A percentile compares a stretch with the other conserved stretches of the same genome.
These are phyloP conservation scores for Crenuchus spilurus DNA, from an alignment of 2,797 vertebrate genomes.

Conservation along the genomic window DNA sequence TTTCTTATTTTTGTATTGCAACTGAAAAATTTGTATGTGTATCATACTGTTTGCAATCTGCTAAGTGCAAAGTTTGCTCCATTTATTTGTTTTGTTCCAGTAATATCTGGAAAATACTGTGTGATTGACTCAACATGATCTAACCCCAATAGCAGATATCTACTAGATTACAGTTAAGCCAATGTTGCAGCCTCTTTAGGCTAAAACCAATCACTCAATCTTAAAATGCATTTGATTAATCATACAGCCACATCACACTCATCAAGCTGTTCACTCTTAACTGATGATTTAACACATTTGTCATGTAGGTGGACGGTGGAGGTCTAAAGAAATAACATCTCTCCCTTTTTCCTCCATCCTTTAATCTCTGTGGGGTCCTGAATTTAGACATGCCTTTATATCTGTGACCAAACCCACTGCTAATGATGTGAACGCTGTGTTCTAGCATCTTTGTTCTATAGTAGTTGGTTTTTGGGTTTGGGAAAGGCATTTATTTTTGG, in stretches of 20 bases:
- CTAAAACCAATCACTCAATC: not conserved
- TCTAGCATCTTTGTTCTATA: not conserved
- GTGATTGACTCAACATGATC: no score
- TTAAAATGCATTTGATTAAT: not conserved
- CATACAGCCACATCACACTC: not conserved
- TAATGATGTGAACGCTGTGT: not conserved
- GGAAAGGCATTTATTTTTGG: not conserved
- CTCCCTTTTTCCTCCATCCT: constrained; percentile 33
- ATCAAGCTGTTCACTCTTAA: not conserved
- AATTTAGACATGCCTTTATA: not conserved
- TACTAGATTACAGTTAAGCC: no score
- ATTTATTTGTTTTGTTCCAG: no score
- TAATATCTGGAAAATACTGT: no score
- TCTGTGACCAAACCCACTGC: not conserved
- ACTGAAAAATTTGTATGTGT: no score
- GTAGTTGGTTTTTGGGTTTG: not conserved
- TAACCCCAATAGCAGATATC: no score
- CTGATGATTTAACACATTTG: not conserved
- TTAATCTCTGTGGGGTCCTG: not conserved
- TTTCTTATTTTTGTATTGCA: no score
- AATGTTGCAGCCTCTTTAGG: not conserved
- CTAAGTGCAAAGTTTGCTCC: no score
- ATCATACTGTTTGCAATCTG: no score
- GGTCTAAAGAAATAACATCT: constrained; percentile 5
- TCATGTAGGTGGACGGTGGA: not conserved